Evolutionary conservation across 1,140 invertebrate species (phyloP).

Genomic region (Ptiloglossa arizonensis): DNA sequence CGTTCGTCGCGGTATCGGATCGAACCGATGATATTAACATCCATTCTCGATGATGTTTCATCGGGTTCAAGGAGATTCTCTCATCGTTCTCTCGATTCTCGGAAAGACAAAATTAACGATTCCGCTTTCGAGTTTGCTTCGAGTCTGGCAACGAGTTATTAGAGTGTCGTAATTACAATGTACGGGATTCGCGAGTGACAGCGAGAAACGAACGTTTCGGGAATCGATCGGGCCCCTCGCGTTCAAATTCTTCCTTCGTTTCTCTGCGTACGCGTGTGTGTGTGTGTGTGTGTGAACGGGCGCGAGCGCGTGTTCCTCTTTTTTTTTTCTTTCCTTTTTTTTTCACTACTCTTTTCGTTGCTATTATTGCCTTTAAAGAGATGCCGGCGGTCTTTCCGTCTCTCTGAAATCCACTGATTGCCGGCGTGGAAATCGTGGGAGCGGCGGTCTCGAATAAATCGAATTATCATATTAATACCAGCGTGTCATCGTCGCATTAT

Average conservation of each 20-base stretch:
- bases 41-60: conserved; percentile 42
- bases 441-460: conserved; percentile 50
- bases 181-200: conserved; percentile 55
- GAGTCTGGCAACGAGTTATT: conserved; percentile 49
- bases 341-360: not conserved
- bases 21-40: conserved; percentile 35
- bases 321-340: too few relatives aligned
- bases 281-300: too few relatives aligned
- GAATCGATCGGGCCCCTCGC: conserved; percentile 47
- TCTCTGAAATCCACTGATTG: conserved; percentile 32
- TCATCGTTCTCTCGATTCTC: conserved; percentile 48
- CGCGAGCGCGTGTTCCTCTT: too few relatives aligned
- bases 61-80: conserved; percentile 57
- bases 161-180: conserved; percentile 66
- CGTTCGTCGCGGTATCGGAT: not conserved
- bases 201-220: conserved; percentile 53
- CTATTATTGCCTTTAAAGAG: conserved; percentile 44
- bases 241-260: conserved; percentile 3
- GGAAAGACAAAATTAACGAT: conserved; percentile 65
- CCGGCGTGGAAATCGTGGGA: conserved; percentile 45
- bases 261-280: too few relatives aligned
- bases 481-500: conserved; percentile 63
- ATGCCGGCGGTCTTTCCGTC: conserved; percentile 38
- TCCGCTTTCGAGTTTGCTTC: conserved; percentile 51
- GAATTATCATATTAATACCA: conserved; percentile 68